Conservation (phyloP, 2,113 vertebrate genomes). For the Poeciliopsis prolifica region DNA sequence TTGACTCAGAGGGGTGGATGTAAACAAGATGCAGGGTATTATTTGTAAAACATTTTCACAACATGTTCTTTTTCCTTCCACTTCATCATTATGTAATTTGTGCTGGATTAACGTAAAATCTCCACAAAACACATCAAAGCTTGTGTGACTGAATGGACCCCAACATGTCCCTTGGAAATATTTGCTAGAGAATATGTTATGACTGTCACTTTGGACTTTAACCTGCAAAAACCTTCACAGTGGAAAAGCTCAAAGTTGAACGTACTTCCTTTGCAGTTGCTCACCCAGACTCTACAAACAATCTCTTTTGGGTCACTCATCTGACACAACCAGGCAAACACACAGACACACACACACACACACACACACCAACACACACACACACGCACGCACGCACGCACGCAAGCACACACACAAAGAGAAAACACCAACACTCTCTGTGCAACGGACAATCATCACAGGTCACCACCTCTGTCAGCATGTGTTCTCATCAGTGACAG, state of each 20-base stretch:
- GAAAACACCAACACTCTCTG: constrained; percentile 23
- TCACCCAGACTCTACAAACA: background rate
- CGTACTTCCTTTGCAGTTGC: background rate
- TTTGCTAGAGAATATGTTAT: background rate
- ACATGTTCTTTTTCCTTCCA: background rate
- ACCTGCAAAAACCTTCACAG: background rate
- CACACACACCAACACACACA: constrained; percentile 20
- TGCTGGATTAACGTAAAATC: background rate
- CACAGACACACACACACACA: background rate
- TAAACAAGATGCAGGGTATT: too few relatives aligned
- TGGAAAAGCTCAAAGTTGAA: background rate
- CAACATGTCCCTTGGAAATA: background rate
- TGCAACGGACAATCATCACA: constrained; percentile 39
- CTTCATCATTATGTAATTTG: background rate
- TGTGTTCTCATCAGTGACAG: constrained; percentile 48
- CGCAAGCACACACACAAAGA: background rate
- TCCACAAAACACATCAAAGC: background rate
- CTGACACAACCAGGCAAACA: background rate
- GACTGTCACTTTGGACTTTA: background rate
- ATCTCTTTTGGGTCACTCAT: constrained; percentile 14
- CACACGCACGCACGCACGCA: too few relatives aligned
- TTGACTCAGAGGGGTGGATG: too few relatives aligned
- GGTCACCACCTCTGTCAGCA: constrained; percentile 63
- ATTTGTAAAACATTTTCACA: background rate
- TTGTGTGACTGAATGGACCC: background rate